phyloP scores from a whole-genome alignment of 2,888 invertebrate genomes.

The Stomorhina lunata region DNA sequence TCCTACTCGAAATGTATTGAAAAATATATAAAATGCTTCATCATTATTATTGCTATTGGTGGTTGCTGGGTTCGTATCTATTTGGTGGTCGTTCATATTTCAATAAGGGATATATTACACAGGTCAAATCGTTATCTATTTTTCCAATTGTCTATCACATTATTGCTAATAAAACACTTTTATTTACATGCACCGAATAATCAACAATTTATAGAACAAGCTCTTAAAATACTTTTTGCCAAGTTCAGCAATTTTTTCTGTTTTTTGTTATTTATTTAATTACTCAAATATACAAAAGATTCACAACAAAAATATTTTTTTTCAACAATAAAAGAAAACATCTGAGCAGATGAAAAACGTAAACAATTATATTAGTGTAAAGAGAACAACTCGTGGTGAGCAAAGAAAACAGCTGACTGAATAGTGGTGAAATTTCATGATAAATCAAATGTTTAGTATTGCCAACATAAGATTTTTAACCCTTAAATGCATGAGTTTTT shows the following conservation, averaged over 20 bases:
- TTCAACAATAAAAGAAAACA: not conserved
- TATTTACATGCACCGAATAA: not conserved
- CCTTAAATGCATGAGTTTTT: too few species aligned
- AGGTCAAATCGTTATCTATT: conserved; percentile 40
- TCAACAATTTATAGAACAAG: not conserved
- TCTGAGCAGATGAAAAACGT: conserved; percentile 38
- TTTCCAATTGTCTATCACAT: conserved; percentile 6
- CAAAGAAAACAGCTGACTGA: too few species aligned
- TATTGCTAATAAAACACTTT: conserved; percentile 1
- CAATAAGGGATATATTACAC: conserved; percentile 25
- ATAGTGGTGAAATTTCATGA: too few species aligned
- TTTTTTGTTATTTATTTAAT: not conserved
- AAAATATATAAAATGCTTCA: conserved; percentile 50
- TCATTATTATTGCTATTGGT: conserved; percentile 2
- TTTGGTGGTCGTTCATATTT: conserved; percentile 39
- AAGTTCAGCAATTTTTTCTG: not conserved
- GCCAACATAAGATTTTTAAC: too few species aligned
- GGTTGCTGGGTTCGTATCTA: not conserved
- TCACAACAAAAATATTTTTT: conserved; percentile 8
- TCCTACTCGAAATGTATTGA: conserved; percentile 37
- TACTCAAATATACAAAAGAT: not conserved
- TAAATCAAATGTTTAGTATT: too few species aligned
- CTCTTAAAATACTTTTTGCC: not conserved
- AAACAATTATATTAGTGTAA: conserved; percentile 53
- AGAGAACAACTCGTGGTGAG: too few species aligned